phyloP scores from a whole-genome alignment of 2,888 invertebrate species.

The Sympetrum striolatum region DNA sequence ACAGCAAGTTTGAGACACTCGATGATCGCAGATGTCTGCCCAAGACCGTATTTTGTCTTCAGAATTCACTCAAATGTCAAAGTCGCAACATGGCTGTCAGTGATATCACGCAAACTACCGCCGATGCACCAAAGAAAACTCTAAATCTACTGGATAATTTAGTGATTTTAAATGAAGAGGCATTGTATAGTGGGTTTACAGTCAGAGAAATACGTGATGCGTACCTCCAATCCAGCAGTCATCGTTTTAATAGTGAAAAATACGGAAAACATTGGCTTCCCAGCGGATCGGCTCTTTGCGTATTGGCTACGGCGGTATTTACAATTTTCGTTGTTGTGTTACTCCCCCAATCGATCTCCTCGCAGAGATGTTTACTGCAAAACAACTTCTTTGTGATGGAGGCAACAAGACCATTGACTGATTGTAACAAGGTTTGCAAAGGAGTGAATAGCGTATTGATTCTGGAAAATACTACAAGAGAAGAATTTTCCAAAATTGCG shows the following conservation, averaged over 20 bases:
- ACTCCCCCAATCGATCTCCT: conserved; percentile 7
- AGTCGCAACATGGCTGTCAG: conserved; percentile 47
- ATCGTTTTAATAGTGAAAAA: conserved; percentile 53
- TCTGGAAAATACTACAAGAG: conserved; percentile 71
- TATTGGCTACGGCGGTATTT: conserved; percentile 24
- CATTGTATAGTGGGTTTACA: conserved; percentile 48
- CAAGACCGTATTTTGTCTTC: conserved; percentile 10
- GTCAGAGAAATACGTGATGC: conserved; percentile 47
- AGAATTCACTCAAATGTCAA: conserved; percentile 32
- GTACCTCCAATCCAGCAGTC: conserved; percentile 46
- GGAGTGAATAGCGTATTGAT: conserved; percentile 72
- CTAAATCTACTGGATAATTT: conserved; percentile 47
- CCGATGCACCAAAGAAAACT: conserved; percentile 44
- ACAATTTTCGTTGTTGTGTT: conserved; percentile 25
- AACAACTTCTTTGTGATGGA: conserved; percentile 89
- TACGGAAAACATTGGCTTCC: conserved; percentile 1
- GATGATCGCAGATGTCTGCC: background rate
- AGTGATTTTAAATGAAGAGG: conserved; percentile 48
- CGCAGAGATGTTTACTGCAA: conserved; percentile 72
- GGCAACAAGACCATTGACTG: conserved; percentile 80
- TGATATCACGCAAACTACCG: conserved; percentile 4
- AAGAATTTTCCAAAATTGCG: conserved; percentile 74
- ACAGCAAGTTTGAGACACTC: background rate
- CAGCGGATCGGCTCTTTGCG: background rate
- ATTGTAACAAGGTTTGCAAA: conserved; percentile 76